Percentiles rank a stretch among this genome's conserved stretches.
Conservation (phyloP, 2,113 vertebrate species). For the Dicaeum eximium region DNA sequence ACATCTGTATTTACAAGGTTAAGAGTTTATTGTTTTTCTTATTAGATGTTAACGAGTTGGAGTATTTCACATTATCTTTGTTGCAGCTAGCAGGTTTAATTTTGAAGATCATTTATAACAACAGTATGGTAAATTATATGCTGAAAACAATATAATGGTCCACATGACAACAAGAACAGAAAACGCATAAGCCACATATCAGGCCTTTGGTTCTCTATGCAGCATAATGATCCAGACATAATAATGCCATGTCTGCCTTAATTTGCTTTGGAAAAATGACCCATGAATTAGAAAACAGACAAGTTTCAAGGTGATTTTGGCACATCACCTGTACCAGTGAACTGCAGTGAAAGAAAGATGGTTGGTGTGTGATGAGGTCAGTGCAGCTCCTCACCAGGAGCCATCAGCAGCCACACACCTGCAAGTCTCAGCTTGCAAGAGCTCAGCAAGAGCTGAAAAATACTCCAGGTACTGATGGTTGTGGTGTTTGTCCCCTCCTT, state of each 20-base stretch:
- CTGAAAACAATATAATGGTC: conserved; percentile 65
- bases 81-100: conserved; percentile 63
- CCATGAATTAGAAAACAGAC: not conserved
- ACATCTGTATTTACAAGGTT: conserved; percentile 25
- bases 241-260: not conserved
- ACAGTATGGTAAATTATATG: conserved; percentile 58
- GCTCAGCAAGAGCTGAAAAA: not conserved
- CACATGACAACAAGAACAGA: not conserved
- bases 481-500: not conserved
- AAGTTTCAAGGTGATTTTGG: not conserved
- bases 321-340: not conserved
- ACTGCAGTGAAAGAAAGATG: not conserved
- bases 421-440: not conserved
- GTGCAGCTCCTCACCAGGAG: not conserved
- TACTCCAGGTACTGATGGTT: not conserved
- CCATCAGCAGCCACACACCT: not conserved
- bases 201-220: not conserved
- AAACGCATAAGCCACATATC: not conserved
- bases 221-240: not conserved
- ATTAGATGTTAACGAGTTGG: conserved; percentile 61
- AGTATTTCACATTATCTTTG: conserved; percentile 52
- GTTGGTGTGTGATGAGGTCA: not conserved
- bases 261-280: conserved; percentile 22
- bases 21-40: conserved; percentile 19
- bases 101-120: conserved; percentile 71